Evolutionary conservation across 2,888 invertebrate genomes (phyloP).

Genomic region (Callyntrura sp.): DNA sequence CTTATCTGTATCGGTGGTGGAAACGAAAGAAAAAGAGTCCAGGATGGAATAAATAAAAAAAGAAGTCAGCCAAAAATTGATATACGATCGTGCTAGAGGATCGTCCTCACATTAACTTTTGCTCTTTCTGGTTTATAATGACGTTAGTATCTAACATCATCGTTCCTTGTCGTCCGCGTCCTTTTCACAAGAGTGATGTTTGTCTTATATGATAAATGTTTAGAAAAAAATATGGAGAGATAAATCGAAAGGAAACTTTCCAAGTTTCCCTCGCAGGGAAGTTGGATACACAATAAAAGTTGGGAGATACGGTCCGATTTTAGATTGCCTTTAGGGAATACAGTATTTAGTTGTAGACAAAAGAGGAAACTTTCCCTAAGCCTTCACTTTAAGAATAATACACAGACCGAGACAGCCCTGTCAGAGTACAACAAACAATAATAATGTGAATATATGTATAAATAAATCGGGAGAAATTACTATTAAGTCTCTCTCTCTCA

Average conservation of each 20-base stretch:
- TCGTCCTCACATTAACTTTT: background rate
- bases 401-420: background rate
- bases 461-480: constrained; percentile 34
- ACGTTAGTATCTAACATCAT: constrained; percentile 5
- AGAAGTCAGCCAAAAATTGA: constrained; percentile 35
- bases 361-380: constrained; percentile 26
- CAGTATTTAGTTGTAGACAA: background rate
- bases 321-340: background rate
- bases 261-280: too few species aligned
- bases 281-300: background rate
- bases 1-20: background rate
- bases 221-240: constrained; percentile 2
- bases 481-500: background rate
- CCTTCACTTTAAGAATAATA: background rate
- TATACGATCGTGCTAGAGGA: constrained; percentile 2
- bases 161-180: background rate
- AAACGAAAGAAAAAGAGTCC: constrained; percentile 35
- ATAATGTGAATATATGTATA: background rate
- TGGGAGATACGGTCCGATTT: background rate
- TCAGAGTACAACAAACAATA: background rate
- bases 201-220: background rate
- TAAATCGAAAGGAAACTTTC: constrained; percentile 5
- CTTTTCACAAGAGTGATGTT: background rate
- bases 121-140: constrained; percentile 28
- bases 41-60: constrained; percentile 25